Percentiles rank a stretch among this genome's conserved stretches.
Conservation (phyloP, 1,140 invertebrate genomes). For the Hesperophylax magnus region DNA sequence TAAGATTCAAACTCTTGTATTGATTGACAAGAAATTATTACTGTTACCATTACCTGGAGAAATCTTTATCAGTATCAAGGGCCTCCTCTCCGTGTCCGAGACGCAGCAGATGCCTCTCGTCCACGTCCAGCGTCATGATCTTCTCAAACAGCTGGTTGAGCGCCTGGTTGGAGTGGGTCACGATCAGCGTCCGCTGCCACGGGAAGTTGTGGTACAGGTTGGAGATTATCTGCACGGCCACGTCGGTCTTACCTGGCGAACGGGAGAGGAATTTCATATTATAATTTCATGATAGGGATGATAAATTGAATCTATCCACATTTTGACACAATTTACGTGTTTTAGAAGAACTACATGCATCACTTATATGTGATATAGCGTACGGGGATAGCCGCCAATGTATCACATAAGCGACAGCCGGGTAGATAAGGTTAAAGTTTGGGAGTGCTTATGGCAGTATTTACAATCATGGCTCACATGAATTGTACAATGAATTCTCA, state of each 20-base stretch:
- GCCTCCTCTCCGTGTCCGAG: constrained; percentile 99
- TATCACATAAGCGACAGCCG: too few species aligned
- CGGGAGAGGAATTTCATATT: constrained; percentile 61
- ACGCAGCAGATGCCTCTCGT: constrained; percentile 97
- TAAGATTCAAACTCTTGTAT: too few species aligned
- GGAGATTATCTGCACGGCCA: constrained; percentile 99
- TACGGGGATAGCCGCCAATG: too few species aligned
- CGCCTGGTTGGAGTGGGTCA: constrained; percentile 99
- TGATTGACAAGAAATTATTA: too few species aligned
- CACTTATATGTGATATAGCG: too few species aligned
- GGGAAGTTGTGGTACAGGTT: constrained; percentile 99
- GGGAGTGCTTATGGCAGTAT: too few species aligned
- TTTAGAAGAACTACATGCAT: too few species aligned
- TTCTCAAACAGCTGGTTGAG: constrained; percentile 99
- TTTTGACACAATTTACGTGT: too few species aligned
- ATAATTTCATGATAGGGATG: background rate
- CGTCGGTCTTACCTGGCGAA: constrained; percentile 97
- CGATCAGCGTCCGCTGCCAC: constrained; percentile 97
- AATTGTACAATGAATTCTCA: too few species aligned
- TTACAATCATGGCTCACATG: too few species aligned
- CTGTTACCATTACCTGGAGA: constrained; percentile 78
- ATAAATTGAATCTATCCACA: background rate
- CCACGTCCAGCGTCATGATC: constrained; percentile 98
- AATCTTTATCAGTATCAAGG: constrained; percentile 99
- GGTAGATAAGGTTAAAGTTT: too few species aligned